Conservation (phyloP, 2,113 vertebrate genomes). For the Leiothrix lutea region DNA sequence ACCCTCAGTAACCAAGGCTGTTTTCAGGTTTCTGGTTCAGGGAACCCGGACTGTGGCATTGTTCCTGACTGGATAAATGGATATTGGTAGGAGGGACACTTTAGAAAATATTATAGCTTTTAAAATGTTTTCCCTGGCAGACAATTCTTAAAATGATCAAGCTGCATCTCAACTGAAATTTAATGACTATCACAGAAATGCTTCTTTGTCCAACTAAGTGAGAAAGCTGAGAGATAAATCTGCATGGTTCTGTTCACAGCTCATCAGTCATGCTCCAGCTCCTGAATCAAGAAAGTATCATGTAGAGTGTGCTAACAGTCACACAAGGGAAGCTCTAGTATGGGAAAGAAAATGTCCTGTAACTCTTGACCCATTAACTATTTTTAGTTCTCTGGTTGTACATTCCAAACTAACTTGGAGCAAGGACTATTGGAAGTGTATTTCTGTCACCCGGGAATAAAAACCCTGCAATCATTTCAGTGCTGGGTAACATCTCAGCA, state of each 20-base stretch:
- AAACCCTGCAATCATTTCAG: not conserved
- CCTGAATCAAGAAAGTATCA: not conserved
- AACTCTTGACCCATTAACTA: not conserved
- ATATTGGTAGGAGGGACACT: not conserved
- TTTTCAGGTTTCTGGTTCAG: not conserved
- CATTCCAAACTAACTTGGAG: slow-evolving; percentile 11
- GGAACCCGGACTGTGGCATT: not conserved
- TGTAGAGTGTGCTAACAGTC: not conserved
- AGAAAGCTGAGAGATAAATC: not conserved
- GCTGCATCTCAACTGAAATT: not conserved
- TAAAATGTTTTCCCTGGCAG: not conserved
- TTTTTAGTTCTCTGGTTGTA: slow-evolving; percentile 4
- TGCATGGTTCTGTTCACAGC: not conserved
- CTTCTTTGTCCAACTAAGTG: not conserved
- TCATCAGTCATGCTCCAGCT: not conserved
- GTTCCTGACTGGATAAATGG: not conserved
- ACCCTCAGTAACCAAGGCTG: not conserved
- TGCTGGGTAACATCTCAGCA: no score
- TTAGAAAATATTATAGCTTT: not conserved
- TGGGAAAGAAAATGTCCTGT: not conserved
- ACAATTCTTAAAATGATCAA: not conserved
- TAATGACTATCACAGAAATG: not conserved
- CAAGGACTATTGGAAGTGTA: not conserved
- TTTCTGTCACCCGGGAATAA: not conserved
- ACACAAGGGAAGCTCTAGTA: not conserved